These are phyloP conservation scores for Sialis fuliginosa DNA, from an alignment of 2,888 invertebrate species.

Conservation along the genomic window DNA sequence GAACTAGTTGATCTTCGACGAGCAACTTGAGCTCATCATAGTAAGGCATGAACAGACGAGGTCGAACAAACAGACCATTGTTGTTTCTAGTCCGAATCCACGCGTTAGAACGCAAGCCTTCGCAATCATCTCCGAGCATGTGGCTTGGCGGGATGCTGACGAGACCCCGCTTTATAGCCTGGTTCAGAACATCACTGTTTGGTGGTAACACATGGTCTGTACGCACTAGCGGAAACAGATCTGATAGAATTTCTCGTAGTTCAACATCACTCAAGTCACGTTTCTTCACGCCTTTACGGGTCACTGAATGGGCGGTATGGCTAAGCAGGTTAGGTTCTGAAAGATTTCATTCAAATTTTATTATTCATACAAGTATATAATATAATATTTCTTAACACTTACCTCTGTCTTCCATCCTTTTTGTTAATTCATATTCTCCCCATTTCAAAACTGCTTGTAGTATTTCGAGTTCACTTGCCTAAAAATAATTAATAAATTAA, in stretches of 20 bases:
- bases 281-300: slow-evolving; percentile 67
- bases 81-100: slow-evolving; percentile 61
- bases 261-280: slow-evolving; percentile 73
- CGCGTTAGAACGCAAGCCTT: slow-evolving; percentile 49
- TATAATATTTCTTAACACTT: slow-evolving; percentile 5
- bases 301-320: slow-evolving; percentile 83
- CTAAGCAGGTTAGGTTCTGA: slow-evolving; percentile 76
- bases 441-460: slow-evolving; percentile 72
- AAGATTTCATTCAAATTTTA: neutral
- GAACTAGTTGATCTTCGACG: slow-evolving; percentile 67
- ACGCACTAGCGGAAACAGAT: slow-evolving; percentile 67
- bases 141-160: slow-evolving; percentile 70
- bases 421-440: slow-evolving; percentile 73
- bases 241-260: slow-evolving; percentile 65
- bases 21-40: slow-evolving; percentile 86
- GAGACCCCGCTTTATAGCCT: slow-evolving; percentile 51
- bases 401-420: slow-evolving; percentile 68
- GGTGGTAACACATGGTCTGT: slow-evolving; percentile 81
- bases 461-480: slow-evolving; percentile 80
- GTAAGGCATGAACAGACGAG: slow-evolving; percentile 85
- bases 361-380: neutral
- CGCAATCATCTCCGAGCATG: slow-evolving; percentile 61
- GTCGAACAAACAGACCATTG: slow-evolving; percentile 60
- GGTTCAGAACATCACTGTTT: slow-evolving; percentile 58
- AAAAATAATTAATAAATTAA: slow-evolving; percentile 20